Evolutionary conservation across 2,888 invertebrate species (phyloP).

Genomic region (Pristionchus japonicus): DNA sequence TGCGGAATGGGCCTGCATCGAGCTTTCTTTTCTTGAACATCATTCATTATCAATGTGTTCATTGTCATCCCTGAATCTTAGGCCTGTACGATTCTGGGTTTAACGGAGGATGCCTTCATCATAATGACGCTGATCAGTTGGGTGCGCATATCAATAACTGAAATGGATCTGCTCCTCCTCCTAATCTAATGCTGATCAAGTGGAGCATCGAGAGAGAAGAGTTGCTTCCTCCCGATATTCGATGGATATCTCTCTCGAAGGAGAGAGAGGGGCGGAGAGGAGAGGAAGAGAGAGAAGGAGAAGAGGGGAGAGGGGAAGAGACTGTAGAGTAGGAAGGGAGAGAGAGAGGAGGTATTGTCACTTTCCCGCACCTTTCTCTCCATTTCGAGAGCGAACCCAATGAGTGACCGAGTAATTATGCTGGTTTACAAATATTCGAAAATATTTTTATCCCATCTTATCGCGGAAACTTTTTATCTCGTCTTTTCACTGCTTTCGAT

Average conservation of each 20-base stretch:
- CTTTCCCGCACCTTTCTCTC: slow-evolving; percentile 30
- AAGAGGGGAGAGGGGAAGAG: background rate
- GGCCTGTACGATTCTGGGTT: too few species aligned
- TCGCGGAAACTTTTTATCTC: background rate
- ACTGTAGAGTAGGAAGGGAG: slow-evolving; percentile 20
- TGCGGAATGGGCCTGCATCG: background rate
- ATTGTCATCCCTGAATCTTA: too few species aligned
- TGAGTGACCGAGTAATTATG: background rate
- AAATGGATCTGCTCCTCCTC: background rate
- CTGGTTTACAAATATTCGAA: background rate
- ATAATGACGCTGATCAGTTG: background rate
- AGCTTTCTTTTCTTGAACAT: too few species aligned
- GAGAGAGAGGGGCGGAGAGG: background rate
- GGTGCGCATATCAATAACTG: background rate
- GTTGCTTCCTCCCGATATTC: background rate
- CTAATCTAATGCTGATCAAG: background rate
- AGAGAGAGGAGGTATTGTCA: slow-evolving; percentile 27
- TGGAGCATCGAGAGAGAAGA: background rate
- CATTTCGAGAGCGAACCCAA: slow-evolving; percentile 1
- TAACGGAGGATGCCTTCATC: background rate
- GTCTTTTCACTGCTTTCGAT: background rate
- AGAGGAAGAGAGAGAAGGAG: slow-evolving; percentile 34
- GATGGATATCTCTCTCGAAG: slow-evolving; percentile 11
- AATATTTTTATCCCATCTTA: background rate
- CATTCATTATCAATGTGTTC: too few species aligned